Percentiles rank a stretch among this genome's conserved stretches.
phyloP scores from a whole-genome alignment of 2,113 vertebrate species.

The Daphoenositta chrysoptera region DNA sequence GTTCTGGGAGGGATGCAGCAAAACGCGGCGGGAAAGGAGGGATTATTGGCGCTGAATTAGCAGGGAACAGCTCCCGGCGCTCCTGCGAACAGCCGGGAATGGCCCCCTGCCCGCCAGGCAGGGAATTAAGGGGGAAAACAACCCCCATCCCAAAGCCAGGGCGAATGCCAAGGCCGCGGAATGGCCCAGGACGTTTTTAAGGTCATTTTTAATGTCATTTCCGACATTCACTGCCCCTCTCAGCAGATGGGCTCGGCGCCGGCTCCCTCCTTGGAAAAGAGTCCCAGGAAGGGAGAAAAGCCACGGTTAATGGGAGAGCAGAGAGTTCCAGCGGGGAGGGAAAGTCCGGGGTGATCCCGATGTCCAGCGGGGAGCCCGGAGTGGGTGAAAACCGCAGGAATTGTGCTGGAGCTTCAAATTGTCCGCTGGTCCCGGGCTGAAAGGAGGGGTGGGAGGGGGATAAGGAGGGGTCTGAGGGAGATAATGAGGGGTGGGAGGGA shows the following conservation, averaged over 20 bases:
- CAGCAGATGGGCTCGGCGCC: accelerated
- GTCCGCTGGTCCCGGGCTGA: background rate
- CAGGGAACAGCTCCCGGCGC: background rate
- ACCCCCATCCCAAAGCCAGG: background rate
- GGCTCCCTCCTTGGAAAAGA: background rate
- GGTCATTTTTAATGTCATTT: too few species aligned
- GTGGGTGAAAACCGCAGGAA: accelerated
- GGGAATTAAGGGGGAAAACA: background rate
- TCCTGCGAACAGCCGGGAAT: background rate
- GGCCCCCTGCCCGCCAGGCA: background rate
- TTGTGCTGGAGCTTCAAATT: accelerated
- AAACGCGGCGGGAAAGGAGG: accelerated
- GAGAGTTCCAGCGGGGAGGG: background rate
- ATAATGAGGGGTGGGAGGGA: background rate
- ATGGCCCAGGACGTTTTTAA: background rate
- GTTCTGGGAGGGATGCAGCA: background rate
- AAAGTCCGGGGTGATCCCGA: background rate
- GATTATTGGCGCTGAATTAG: background rate
- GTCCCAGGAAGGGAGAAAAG: background rate
- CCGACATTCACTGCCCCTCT: background rate
- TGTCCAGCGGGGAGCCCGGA: background rate
- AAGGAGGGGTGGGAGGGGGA: background rate
- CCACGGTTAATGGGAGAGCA: accelerated
- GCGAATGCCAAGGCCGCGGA: background rate
- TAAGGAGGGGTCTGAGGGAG: background rate